Base-by-base conservation (phyloP, 2,888 invertebrate genomes). In the Formica aserva region DNA sequence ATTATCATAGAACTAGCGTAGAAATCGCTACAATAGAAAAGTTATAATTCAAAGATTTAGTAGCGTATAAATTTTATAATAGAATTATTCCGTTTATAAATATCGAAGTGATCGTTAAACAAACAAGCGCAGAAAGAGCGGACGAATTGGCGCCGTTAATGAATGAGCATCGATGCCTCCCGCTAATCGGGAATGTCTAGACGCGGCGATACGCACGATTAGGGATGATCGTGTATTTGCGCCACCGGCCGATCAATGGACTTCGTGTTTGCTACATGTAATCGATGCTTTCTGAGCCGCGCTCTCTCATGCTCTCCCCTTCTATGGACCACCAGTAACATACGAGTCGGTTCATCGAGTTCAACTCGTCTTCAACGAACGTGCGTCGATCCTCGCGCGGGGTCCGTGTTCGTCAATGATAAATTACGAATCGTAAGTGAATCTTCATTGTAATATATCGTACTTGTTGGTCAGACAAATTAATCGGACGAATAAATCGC, bases 181-280 rank as follows among this genome's bases (percentile, higher is more conserved):
- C 57, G 76, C 76, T 75, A 66, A 82, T 85, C 84, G 80, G 62
- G 82, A 86, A 85, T 87, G 93, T 93, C 93, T 92, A 93, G 93
- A 93, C 93, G 86, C 83, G 67, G 83, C 84, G 91, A 89, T 88
- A 92, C 90, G 93, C 88, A 80, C 90, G 91, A 93, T 93, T 93
- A 91, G 88, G 75, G 82, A 77, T 74, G 86, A 83, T 83, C 82
- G 86, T 65, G 76, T 83, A 85, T 67, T 88, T 82, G 78, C 71
- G 74, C 76, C 66, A 69, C 57, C 65, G 66, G 60, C 74, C 86
- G 85, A 93, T 93, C 92, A 93, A 93, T 93, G 92, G 88, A 74
- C 83, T 74, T 90, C 88, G 93, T 92, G 92, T 93, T 92, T 85
- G 87, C 81, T 82, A 83, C 90, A 88, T 86, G 83, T 84, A 87